These are phyloP conservation scores for Forficula auricularia DNA, from an alignment of 1,140 invertebrate species.

Conservation along the genomic window DNA sequence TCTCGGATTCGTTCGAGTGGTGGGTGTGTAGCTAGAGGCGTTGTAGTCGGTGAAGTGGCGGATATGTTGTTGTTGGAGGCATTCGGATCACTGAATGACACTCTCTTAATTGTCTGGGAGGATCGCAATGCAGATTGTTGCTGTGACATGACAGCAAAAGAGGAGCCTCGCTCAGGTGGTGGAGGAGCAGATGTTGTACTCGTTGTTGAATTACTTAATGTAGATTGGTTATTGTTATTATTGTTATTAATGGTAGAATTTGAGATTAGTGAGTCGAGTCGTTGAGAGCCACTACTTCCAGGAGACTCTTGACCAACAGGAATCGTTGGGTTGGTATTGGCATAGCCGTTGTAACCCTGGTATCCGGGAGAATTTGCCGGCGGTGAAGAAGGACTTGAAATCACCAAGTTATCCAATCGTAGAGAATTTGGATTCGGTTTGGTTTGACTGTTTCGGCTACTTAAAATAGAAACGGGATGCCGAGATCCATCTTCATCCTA, in stretches of 20 bases:
- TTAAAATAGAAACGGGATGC: too few relatives aligned
- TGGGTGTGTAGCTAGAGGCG: conserved; percentile 21
- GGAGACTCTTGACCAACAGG: not conserved
- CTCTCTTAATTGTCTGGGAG: conserved; percentile 30
- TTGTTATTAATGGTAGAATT: not conserved
- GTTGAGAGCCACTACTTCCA: not conserved
- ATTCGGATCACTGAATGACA: conserved; percentile 57
- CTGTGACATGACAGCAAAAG: conserved; percentile 60
- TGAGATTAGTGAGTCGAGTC: conserved; percentile 1
- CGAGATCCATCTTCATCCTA: too few relatives aligned
- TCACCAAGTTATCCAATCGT: conserved; percentile 35
- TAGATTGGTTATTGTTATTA: too few relatives aligned
- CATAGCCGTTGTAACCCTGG: conserved; percentile 2
- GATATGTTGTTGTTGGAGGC: conserved; percentile 31
- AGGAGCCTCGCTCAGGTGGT: conserved; percentile 61
- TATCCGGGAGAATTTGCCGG: not conserved
- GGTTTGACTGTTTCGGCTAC: too few relatives aligned
- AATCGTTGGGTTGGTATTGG: not conserved
- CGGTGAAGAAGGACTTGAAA: conserved; percentile 25
- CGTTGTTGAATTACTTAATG: too few relatives aligned
- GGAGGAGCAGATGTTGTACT: conserved; percentile 32
- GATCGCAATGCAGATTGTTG: conserved; percentile 1
- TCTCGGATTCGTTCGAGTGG: conserved; percentile 45
- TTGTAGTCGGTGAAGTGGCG: conserved; percentile 15
- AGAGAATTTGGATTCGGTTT: conserved; percentile 13